A percentile compares a stretch with the other conserved stretches of the same genome.
Conservation (phyloP, 2,888 invertebrate species). For the Leucozona laternaria region DNA sequence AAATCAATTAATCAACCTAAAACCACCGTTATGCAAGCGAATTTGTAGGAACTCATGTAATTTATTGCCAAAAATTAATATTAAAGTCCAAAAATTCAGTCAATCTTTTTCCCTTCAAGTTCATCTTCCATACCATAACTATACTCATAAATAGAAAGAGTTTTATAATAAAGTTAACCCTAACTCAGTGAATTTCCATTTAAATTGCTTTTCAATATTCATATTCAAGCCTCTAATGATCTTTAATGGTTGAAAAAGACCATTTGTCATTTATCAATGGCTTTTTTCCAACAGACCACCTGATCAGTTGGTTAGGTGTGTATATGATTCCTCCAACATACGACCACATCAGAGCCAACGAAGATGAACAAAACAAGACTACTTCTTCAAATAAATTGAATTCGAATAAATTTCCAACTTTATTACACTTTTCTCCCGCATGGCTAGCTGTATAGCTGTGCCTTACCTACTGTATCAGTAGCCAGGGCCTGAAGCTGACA, state of each 20-base stretch:
- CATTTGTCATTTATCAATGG: conserved; percentile 37
- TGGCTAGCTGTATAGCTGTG: background rate
- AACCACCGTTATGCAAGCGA: background rate
- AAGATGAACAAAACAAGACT: conserved; percentile 15
- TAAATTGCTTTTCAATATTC: conserved; percentile 53
- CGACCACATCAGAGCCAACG: conserved; percentile 2
- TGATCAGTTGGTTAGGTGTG: conserved; percentile 32
- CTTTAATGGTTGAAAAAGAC: conserved; percentile 21
- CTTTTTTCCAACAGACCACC: conserved; percentile 48
- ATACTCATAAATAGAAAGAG: background rate
- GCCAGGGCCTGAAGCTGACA: conserved; percentile 47
- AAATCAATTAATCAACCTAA: background rate
- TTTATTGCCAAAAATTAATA: conserved; percentile 43
- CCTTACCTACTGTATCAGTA: conserved; percentile 63
- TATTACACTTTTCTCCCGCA: conserved; percentile 56
- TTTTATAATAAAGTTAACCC: conserved; percentile 4
- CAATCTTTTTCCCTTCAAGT: background rate
- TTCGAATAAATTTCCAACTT: conserved; percentile 59
- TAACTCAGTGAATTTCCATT: conserved; percentile 30
- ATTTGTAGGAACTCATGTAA: background rate
- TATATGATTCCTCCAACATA: conserved; percentile 25
- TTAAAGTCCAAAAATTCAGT: conserved; percentile 1
- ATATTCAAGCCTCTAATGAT: conserved; percentile 38
- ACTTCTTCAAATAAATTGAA: conserved; percentile 33
- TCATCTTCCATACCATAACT: background rate